Evolutionary conservation across 2,888 invertebrate species (phyloP), one percentile per base, ranked within the genome.

Genomic region (Catocala fraxini): DNA sequence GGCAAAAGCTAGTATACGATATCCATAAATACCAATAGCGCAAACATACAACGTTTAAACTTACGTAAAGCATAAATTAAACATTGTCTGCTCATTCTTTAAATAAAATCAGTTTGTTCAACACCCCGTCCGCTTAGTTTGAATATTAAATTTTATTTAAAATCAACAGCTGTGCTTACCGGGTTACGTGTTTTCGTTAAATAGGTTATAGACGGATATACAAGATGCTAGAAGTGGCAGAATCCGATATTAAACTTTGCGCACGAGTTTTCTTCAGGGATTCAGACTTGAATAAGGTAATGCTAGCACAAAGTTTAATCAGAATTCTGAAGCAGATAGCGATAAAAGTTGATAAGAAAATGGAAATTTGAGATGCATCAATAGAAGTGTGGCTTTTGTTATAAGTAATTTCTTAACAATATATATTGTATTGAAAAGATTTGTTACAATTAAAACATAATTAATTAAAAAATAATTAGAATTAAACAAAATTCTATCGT

Each of bases 21-120:
- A 15, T 15, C 1, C 15, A 15, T 2, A 2, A 15, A 15, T 15
- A 15, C 15, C 15, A 15, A 15, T 15, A 15, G 15, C 15, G 15
- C 15, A 15, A 15, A 15, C 15, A 15, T 15, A 15, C 15, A 15
- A 15, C 35, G 6, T 35, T 35, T 7, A 35, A 35, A 6, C 7
- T 35, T 35, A 35, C 42, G 42, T 10, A 42, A 42, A 10, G 4
- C 42, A 42, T 10, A 11, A 42, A 9, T 42, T 11, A 11, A 42
- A 42, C 4, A 42, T 11, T 42, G 10, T 42, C 9, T 35, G 35
- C 35, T 12, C 9, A 12, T 13, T 47, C 57, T 60, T 66, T 71
- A 71, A 71, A 71, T 67, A 59, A 64, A 74, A 62, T 63, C 59
- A 58, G 51, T 65, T 57, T 45, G 53, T 43, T 51, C 43, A 47